A percentile compares a stretch with the other conserved stretches of the same genome.
These are phyloP conservation scores for Vimba vimba DNA, from an alignment of 2,113 vertebrate genomes.

Conservation along the genomic window DNA sequence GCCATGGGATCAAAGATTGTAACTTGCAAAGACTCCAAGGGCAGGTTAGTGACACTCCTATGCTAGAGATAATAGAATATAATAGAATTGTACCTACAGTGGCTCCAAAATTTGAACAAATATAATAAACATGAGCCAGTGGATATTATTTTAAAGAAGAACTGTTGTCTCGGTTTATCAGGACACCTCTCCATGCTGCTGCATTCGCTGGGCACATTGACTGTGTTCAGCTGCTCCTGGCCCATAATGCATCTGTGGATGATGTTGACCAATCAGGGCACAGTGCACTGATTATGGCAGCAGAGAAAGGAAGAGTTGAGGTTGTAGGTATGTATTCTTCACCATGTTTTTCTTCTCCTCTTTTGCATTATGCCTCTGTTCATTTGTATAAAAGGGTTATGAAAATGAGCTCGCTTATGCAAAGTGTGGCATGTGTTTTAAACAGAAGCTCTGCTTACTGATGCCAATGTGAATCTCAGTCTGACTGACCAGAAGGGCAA, in stretches of 20 bases:
- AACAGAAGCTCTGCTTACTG: slow-evolving; percentile 87
- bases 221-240: slow-evolving; percentile 90
- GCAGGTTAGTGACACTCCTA: slow-evolving; percentile 75
- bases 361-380: background rate
- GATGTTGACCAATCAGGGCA: slow-evolving; percentile 80
- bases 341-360: background rate
- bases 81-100: too few species aligned
- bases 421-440: slow-evolving; percentile 30
- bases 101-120: too few species aligned
- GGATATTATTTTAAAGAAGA: background rate
- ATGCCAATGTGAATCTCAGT: slow-evolving; percentile 79
- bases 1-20: slow-evolving; percentile 89
- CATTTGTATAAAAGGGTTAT: slow-evolving; percentile 10
- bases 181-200: slow-evolving; percentile 93
- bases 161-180: slow-evolving; percentile 37
- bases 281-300: slow-evolving; percentile 89
- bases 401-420: background rate
- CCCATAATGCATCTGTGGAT: slow-evolving; percentile 84
- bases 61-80: too few species aligned
- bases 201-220: slow-evolving; percentile 89
- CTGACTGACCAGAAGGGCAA: slow-evolving; percentile 87
- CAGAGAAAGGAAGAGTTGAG: slow-evolving; percentile 79
- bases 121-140: too few species aligned
- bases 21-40: slow-evolving; percentile 88
- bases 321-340: slow-evolving; percentile 78